Percentiles rank a stretch among this genome's conserved stretches.
phyloP scores from a whole-genome alignment of 2,113 vertebrate species.

The Fregetta grallaria region DNA sequence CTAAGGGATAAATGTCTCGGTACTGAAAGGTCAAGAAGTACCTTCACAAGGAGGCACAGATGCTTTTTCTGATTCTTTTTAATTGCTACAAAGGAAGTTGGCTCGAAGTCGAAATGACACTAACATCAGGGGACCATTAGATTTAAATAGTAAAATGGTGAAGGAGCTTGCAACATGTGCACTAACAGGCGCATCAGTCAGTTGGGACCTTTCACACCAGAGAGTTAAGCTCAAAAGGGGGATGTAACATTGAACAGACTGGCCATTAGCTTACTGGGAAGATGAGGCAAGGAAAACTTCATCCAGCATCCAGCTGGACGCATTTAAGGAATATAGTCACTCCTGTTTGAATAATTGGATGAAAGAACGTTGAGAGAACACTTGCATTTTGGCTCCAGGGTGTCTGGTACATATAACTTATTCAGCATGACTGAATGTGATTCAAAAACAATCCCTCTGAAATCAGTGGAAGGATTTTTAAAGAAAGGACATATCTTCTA shows the following conservation, averaged over 20 bases:
- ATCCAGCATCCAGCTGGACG: neutral
- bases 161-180: neutral
- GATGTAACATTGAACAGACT: neutral
- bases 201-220: neutral
- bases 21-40: neutral
- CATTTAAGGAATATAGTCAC: neutral
- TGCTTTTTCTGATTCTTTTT: neutral
- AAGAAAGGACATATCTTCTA: neutral
- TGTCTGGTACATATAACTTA: neutral
- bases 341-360: neutral
- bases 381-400: neutral
- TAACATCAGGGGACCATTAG: neutral
- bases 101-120: neutral
- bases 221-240: neutral
- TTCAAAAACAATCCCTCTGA: neutral
- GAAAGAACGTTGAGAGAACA: neutral
- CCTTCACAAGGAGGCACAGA: neutral
- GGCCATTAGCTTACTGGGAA: neutral
- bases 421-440: neutral
- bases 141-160: neutral
- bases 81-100: neutral
- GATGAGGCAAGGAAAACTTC: neutral
- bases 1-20: neutral
- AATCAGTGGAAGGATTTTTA: neutral
- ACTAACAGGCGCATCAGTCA: neutral